Percentiles rank a stretch among this genome's conserved stretches.
Conservation (phyloP, 2,113 vertebrate genomes). For the Atlantisia rogersi region DNA sequence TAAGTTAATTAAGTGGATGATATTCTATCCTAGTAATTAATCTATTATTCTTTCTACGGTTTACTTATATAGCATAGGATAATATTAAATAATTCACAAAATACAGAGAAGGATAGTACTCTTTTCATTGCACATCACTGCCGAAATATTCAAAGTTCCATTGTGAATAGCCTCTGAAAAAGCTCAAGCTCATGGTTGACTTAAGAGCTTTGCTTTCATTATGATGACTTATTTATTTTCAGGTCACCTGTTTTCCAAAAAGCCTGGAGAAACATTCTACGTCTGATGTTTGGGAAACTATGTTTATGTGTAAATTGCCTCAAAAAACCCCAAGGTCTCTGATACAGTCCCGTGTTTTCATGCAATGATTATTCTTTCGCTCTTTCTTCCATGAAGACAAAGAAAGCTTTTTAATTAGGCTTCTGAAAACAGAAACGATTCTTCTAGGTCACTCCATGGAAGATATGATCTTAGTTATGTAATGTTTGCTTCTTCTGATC, state of each 20-base stretch:
- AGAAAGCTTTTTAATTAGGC: not conserved
- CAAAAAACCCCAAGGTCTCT: not conserved
- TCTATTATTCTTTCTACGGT: not conserved
- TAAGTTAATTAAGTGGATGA: not conserved
- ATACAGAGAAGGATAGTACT: not conserved
- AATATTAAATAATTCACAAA: not conserved
- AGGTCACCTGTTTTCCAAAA: not conserved
- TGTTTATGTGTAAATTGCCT: not conserved
- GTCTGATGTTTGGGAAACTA: not conserved
- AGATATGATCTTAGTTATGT: not conserved
- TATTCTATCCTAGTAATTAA: not conserved
- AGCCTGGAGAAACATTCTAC: not conserved
- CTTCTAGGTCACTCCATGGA: not conserved
- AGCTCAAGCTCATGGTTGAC: not conserved
- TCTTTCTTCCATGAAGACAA: rapidly evolving
- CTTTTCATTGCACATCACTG: not conserved
- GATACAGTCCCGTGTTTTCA: not conserved
- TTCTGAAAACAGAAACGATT: not conserved
- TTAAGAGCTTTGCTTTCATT: not conserved
- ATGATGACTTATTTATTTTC: not conserved
- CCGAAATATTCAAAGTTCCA: not conserved
- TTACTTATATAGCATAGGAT: not conserved
- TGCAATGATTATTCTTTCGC: not conserved
- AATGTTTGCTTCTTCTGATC: not conserved
- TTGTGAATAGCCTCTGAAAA: not conserved